phyloP scores from a whole-genome alignment of 2,113 vertebrate genomes.

The Oxygymnocypris stewartii region DNA sequence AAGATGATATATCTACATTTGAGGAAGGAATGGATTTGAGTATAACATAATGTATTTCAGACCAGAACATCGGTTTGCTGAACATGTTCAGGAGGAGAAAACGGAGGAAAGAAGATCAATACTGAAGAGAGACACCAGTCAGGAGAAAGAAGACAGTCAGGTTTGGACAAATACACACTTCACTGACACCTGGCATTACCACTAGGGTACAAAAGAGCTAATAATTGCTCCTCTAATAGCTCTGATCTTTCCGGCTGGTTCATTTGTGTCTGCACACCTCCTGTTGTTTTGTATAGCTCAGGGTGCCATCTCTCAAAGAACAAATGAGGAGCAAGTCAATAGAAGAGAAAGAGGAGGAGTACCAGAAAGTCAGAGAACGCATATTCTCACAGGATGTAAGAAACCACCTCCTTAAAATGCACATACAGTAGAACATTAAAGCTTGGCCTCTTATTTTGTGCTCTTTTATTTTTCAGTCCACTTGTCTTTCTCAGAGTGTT shows the following conservation, averaged over 20 bases:
- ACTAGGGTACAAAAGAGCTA: neutral
- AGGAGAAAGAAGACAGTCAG: conserved; percentile 69
- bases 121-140: conserved; percentile 72
- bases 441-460: conserved; percentile 23
- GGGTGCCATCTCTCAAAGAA: conserved; percentile 79
- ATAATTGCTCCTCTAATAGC: neutral
- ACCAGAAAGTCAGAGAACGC: conserved; percentile 93
- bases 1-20: neutral
- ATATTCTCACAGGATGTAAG: conserved; percentile 99
- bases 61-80: conserved; percentile 71
- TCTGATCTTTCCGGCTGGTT: neutral
- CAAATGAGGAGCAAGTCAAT: conserved; percentile 97
- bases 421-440: conserved; percentile 5
- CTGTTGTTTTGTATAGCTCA: conserved; percentile 32
- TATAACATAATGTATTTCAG: conserved; percentile 45
- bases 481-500: conserved; percentile 84
- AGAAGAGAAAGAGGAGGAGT: conserved; percentile 97
- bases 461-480: conserved; percentile 81
- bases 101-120: conserved; percentile 70
- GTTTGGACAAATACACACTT: conserved; percentile 46
- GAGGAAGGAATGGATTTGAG: neutral
- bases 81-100: conserved; percentile 69
- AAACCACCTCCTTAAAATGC: neutral
- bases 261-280: conserved; percentile 7
- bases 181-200: neutral